Conservation (phyloP, 2,113 vertebrate species). For the Ceratotherium simum region DNA sequence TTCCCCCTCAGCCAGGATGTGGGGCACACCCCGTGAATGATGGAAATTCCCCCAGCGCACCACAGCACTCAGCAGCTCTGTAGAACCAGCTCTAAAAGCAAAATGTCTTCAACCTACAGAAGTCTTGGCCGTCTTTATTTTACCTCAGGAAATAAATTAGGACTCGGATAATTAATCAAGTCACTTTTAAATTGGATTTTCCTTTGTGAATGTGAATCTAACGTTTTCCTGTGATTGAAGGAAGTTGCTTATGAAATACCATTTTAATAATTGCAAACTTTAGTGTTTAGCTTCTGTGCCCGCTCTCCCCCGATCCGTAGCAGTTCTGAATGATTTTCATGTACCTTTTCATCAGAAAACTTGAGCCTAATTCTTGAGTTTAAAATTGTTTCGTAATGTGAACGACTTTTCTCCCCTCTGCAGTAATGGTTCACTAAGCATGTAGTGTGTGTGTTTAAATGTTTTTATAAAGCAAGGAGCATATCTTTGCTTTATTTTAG, state of each 20-base stretch:
- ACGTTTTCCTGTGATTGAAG: background rate
- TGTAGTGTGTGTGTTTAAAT: background rate
- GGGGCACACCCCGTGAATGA: background rate
- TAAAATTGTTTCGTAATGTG: background rate
- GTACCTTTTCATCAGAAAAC: background rate
- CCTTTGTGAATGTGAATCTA: constrained; percentile 8
- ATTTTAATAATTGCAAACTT: background rate
- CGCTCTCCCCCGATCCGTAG: background rate
- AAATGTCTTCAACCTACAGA: constrained; percentile 17
- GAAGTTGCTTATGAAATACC: background rate
- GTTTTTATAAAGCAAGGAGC: background rate
- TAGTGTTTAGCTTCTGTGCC: background rate
- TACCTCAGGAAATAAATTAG: background rate
- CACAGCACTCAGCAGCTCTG: background rate
- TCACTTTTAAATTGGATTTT: background rate
- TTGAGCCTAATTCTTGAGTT: background rate
- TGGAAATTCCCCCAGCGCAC: constrained; percentile 46
- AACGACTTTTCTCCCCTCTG: background rate
- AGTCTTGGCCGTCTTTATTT: constrained; percentile 22
- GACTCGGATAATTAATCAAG: background rate
- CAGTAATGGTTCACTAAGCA: background rate
- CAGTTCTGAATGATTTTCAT: background rate
- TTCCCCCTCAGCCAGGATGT: background rate
- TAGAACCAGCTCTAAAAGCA: background rate
- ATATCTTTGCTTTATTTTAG: background rate